phyloP scores from a whole-genome alignment of 2,113 vertebrate species.

The Tyto alba region DNA sequence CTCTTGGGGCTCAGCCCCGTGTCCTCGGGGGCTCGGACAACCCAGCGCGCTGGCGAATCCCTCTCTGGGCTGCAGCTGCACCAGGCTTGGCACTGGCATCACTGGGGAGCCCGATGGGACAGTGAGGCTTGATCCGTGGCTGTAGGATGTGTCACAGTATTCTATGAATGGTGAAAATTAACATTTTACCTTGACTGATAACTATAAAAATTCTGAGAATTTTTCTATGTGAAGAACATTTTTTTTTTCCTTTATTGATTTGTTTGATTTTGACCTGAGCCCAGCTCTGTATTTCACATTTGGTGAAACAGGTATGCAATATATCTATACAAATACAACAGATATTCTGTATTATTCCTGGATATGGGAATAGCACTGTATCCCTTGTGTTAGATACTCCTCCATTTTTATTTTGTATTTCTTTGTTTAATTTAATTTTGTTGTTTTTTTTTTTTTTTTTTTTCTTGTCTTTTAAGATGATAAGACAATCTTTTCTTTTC shows the following conservation, averaged over 20 bases:
- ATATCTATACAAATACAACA: background rate
- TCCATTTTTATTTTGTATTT: background rate
- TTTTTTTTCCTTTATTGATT: background rate
- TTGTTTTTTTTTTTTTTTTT: no score
- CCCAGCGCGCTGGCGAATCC: accelerated
- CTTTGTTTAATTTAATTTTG: background rate
- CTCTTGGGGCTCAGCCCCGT: accelerated
- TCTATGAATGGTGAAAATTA: background rate
- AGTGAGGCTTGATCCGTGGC: accelerated
- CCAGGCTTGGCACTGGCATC: accelerated
- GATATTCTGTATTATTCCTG: background rate
- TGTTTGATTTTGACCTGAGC: background rate
- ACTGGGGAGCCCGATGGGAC: background rate
- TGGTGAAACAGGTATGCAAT: background rate
- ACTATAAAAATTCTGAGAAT: background rate
- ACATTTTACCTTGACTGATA: background rate
- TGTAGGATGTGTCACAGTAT: no score
- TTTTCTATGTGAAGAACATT: background rate
- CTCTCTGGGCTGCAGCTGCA: background rate
- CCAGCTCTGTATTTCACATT: background rate
- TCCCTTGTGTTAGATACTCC: background rate
- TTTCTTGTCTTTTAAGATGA: no score
- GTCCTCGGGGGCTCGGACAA: accelerated
- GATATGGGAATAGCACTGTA: background rate
- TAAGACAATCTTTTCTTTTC: background rate